These are phyloP conservation scores for Tyrophagus putrescentiae DNA, from an alignment of 1,140 invertebrate species.

Conservation along the genomic window DNA sequence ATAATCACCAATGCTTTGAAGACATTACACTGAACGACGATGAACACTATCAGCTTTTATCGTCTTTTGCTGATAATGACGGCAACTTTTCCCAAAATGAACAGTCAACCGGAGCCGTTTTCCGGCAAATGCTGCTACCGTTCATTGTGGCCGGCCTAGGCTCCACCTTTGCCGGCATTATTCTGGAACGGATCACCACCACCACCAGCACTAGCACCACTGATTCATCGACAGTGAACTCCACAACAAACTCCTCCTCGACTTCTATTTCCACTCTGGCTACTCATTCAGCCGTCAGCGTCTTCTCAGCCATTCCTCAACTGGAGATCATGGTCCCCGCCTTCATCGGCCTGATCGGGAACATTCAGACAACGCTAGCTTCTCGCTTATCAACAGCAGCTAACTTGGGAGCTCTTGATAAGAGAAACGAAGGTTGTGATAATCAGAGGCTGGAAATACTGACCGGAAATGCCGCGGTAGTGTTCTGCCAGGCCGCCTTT, in stretches of 20 bases:
- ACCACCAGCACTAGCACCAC: no score
- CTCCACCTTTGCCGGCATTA: constrained; percentile 38
- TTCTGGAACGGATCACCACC: constrained; percentile 38
- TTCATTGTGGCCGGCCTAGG: constrained; percentile 42
- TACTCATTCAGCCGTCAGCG: constrained; percentile 41
- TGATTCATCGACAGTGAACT: no score
- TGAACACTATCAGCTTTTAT: no score
- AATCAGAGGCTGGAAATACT: constrained; percentile 61
- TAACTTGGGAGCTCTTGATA: constrained; percentile 65
- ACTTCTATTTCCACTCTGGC: no score
- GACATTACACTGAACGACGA: no score
- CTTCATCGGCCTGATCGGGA: constrained; percentile 81
- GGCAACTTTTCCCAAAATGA: no score
- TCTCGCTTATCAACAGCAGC: constrained; percentile 74
- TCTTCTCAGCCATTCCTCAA: constrained; percentile 68
- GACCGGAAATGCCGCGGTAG: constrained; percentile 65
- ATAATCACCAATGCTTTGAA: no score
- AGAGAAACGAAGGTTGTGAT: constrained; percentile 45
- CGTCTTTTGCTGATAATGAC: no score
- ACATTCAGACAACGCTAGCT: constrained; percentile 92
- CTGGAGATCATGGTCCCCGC: constrained; percentile 85
- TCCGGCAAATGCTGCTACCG: constrained; percentile 38
- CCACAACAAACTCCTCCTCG: no score
- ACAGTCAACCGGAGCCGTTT: no score
- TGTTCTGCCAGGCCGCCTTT: constrained; percentile 63